These are phyloP conservation scores for Plagiodera versicolora DNA, from an alignment of 2,888 invertebrate species.

Conservation along the genomic window DNA sequence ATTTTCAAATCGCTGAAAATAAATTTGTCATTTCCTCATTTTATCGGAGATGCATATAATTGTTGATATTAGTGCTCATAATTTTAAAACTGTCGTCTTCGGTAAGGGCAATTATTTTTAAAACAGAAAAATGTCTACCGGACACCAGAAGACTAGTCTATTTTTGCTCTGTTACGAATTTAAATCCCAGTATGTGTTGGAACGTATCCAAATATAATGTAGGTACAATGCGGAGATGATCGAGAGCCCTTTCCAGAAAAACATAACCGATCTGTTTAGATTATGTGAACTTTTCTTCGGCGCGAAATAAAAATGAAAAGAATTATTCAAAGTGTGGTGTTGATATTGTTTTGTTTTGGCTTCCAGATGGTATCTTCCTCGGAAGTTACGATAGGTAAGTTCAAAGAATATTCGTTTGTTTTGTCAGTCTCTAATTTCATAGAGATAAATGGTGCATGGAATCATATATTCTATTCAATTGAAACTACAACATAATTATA, in stretches of 20 bases:
- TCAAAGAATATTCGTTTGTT: not conserved
- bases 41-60: no score
- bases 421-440: no score
- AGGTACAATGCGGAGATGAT: not conserved
- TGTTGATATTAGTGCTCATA: no score
- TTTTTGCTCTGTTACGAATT: conserved; percentile 11
- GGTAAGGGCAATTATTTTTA: no score
- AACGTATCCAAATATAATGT: conserved; percentile 5
- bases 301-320: conserved; percentile 39
- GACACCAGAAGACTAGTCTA: not conserved
- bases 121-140: not conserved
- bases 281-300: not conserved
- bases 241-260: not conserved
- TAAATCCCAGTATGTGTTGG: conserved; percentile 10
- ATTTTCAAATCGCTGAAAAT: no score
- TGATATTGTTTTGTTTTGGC: conserved; percentile 33
- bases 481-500: not conserved
- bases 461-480: no score
- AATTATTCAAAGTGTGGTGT: conserved; percentile 40
- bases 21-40: no score
- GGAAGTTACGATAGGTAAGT: conserved; percentile 35
- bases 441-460: no score
- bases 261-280: not conserved
- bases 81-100: no score
- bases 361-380: conserved; percentile 41